Base-by-base conservation (phyloP, 2,888 invertebrate genomes). In the Catonia carolina region DNA sequence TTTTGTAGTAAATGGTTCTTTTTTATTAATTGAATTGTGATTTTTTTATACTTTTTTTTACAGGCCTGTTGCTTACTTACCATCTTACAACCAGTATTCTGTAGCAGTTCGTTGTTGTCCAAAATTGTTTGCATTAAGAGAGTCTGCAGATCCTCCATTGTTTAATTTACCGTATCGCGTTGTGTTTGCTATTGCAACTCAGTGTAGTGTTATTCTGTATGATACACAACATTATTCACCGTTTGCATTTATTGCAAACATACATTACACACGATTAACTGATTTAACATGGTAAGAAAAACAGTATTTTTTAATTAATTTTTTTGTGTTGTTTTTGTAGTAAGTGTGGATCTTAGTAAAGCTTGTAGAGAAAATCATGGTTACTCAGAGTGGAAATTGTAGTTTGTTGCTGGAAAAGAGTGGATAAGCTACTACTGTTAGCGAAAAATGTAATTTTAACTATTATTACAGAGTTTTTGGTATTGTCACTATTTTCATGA, bases 131-230 rank as follows among this genome's bases (percentile, higher is more conserved):
- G 73, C 82, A 65, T 72, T 85, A 14, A 76, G 80, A 2, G 69
- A 74, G n/a, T 70, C 71, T 50, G 81, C 81, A 10, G 78, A 81
- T 2, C 65, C 69, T 7, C 71, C 82, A 1, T 70, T 79, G 12
- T 73, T 86, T 61, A 72, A 80, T 10, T 71, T 88, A 39, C 84
- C 85, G 0, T 89, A 87, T 69, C 80, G 97, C 59, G 81, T 91
- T 76, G 76, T 99, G 56, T 89, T 95, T 70, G 97, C 97, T 1
- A 85, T 97, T 12, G 94, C 89, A 17, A 93, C 96, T 1, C 85
- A 87, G 65, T 86, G 87, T 66, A 84, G 89, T 22, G 83, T 99
- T 31, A 76, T 90, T 56, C 74, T 95, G 37, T 93, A 91, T 69
- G 94, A 95, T 68, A 92, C 92, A 0, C 91, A 94, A 70, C 90